phyloP scores from a whole-genome alignment of 2,797 vertebrate species.

The Rachycentron canadum region DNA sequence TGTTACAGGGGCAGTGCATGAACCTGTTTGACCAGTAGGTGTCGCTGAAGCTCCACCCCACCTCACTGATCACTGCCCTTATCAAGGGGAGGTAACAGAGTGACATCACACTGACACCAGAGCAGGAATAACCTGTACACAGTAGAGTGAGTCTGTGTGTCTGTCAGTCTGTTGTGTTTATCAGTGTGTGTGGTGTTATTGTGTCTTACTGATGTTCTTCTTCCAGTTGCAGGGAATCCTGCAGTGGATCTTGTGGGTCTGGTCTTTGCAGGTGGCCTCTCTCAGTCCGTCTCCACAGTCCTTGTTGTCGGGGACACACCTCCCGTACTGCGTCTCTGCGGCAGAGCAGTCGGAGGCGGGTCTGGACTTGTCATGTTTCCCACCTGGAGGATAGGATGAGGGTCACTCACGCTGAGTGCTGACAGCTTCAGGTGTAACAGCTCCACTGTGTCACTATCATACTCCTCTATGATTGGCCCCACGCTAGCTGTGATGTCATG shows the following conservation, averaged over 20 bases:
- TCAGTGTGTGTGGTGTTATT: background rate
- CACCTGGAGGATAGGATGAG: slow-evolving; percentile 55
- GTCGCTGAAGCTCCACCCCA: too few relatives aligned
- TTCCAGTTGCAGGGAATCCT: slow-evolving; percentile 98
- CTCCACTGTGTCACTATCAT: too few relatives aligned
- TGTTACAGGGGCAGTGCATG: too few relatives aligned
- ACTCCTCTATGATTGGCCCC: too few relatives aligned
- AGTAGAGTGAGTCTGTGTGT: too few relatives aligned
- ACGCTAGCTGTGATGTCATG: too few relatives aligned
- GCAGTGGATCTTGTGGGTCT: slow-evolving; percentile 90
- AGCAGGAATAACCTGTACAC: too few relatives aligned
- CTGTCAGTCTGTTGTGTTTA: background rate
- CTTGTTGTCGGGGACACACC: slow-evolving; percentile 89
- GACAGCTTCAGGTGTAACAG: too few relatives aligned
- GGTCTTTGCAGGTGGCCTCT: slow-evolving; percentile 89
- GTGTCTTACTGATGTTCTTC: slow-evolving; percentile 92
- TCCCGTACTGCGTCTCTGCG: slow-evolving; percentile 89
- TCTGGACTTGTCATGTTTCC: slow-evolving; percentile 88
- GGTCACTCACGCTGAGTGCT: background rate
- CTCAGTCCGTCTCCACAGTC: slow-evolving; percentile 93
- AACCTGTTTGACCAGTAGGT: too few relatives aligned
- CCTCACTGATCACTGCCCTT: too few relatives aligned
- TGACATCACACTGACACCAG: too few relatives aligned
- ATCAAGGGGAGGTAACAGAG: too few relatives aligned
- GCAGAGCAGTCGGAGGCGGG: slow-evolving; percentile 82